Percentiles rank a stretch among this genome's conserved stretches.
Evolutionary conservation across 1,140 invertebrate species (phyloP).

Genomic region (honey bee (Apis mellifera)): DNA sequence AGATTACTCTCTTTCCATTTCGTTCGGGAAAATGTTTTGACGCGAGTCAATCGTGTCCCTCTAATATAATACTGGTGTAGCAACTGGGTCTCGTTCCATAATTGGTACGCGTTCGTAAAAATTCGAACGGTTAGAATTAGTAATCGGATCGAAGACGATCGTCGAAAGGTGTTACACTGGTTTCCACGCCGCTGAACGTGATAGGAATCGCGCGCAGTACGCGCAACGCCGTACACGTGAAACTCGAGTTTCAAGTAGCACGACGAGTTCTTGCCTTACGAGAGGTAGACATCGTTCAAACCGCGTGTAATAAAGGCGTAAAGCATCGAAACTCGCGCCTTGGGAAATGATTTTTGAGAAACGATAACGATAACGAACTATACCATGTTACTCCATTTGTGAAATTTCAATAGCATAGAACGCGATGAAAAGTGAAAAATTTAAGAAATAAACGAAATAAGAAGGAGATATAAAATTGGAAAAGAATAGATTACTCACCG

Average conservation of each 20-base stretch:
- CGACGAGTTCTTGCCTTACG: constrained; percentile 50
- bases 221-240: constrained; percentile 26
- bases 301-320: constrained; percentile 46
- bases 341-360: not conserved
- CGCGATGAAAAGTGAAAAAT: too few relatives aligned
- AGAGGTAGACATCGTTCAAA: constrained; percentile 50
- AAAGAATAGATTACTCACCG: constrained; percentile 78
- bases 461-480: not conserved
- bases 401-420: not conserved
- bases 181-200: constrained; percentile 48
- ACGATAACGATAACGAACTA: not conserved
- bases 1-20: constrained; percentile 30
- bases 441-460: too few relatives aligned
- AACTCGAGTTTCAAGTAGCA: constrained; percentile 50
- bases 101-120: constrained; percentile 32
- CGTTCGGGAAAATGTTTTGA: constrained; percentile 35
- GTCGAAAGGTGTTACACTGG: constrained; percentile 33
- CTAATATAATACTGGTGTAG: not conserved
- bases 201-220: constrained; percentile 45
- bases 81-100: constrained; percentile 15
- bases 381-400: too few relatives aligned
- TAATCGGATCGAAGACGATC: constrained; percentile 55
- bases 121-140: constrained; percentile 27
- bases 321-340: constrained; percentile 6
- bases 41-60: not conserved